Percentiles rank a stretch among this genome's conserved stretches.
Conservation (phyloP, 2,888 invertebrate species). For the Frankliniella fusca region DNA sequence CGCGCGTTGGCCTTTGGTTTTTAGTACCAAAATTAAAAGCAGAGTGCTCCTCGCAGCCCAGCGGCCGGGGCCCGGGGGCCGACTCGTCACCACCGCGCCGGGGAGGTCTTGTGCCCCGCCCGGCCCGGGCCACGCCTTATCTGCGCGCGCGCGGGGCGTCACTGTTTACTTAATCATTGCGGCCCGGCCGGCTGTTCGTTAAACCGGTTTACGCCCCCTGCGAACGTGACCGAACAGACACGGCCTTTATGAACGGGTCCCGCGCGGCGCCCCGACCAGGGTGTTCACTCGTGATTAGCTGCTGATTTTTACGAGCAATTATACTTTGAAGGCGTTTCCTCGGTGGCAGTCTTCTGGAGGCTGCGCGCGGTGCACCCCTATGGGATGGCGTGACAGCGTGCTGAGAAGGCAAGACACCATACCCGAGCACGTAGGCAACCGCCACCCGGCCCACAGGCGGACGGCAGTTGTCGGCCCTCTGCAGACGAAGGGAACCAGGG, state of each 20-base stretch:
- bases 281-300: neutral
- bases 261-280: neutral
- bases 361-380: too few species aligned
- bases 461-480: too few species aligned
- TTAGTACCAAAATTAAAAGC: neutral
- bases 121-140: neutral
- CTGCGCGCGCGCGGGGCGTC: neutral
- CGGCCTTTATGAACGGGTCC: conserved; percentile 12
- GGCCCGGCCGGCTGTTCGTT: neutral
- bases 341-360: too few species aligned
- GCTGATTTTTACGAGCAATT: conserved; percentile 21
- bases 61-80: too few species aligned
- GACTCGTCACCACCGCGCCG: too few species aligned
- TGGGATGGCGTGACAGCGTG: too few species aligned
- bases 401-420: too few species aligned
- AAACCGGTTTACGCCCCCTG: conserved; percentile 15
- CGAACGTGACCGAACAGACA: conserved; percentile 4
- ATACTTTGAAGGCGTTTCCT: neutral
- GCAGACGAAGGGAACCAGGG: too few species aligned
- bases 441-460: too few species aligned
- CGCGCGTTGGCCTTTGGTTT: neutral
- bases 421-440: too few species aligned
- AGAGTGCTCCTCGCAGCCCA: neutral
- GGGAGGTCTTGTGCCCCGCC: too few species aligned
- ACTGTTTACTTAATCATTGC: conserved; percentile 20